Evolutionary conservation across 2,797 vertebrate species (phyloP).

Genomic region (Girardinus metallicus): DNA sequence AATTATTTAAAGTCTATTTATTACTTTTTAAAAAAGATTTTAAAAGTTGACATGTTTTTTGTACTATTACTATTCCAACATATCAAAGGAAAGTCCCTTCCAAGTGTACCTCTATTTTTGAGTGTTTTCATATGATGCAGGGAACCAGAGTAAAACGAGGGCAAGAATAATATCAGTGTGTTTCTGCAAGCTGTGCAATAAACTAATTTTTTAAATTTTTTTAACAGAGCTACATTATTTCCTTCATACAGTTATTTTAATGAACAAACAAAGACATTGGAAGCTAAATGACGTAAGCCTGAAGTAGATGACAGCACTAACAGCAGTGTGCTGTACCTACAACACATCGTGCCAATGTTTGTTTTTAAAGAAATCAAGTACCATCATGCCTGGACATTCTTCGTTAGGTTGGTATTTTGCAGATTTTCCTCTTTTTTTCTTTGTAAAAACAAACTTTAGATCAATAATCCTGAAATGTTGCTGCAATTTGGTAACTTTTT

Average conservation of each 20-base stretch:
- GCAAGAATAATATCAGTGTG: neutral
- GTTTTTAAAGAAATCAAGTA: neutral
- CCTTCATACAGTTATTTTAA: neutral
- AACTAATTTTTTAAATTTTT: neutral
- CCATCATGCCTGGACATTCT: neutral
- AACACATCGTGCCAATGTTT: neutral
- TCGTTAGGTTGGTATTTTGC: neutral
- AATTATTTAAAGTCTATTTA: neutral
- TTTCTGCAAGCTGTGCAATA: neutral
- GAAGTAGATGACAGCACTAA: neutral
- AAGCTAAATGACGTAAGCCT: neutral
- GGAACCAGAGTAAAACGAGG: neutral
- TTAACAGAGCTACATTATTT: neutral
- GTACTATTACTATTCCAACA: neutral
- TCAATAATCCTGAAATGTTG: neutral
- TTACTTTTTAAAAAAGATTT: neutral
- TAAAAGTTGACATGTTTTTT: neutral
- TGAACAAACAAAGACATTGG: neutral
- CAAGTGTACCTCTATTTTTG: neutral
- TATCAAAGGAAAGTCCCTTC: neutral
- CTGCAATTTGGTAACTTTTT: neutral
- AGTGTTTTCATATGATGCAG: neutral
- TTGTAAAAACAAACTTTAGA: neutral
- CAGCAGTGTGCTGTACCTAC: neutral
- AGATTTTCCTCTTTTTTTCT: neutral